Percentiles rank a stretch among this genome's conserved stretches.
Evolutionary conservation across 2,797 vertebrate species (phyloP).

Genomic region (Pygocentrus nattereri): DNA sequence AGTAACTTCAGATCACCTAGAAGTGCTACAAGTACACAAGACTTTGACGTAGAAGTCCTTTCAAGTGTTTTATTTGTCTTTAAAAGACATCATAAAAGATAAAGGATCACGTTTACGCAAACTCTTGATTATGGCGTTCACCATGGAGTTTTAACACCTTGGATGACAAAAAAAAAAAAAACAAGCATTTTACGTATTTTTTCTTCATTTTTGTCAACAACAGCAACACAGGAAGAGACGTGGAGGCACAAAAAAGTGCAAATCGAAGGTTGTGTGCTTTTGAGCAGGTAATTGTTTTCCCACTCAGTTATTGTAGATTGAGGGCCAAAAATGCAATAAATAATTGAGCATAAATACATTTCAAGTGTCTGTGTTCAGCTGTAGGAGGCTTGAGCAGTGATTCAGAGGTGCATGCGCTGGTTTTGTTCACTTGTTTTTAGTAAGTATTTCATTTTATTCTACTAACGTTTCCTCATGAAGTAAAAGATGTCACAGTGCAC

Average conservation of each 20-base stretch:
- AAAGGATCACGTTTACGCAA: background rate
- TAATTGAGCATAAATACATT: slow-evolving; percentile 1
- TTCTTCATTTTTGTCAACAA: slow-evolving; percentile 41
- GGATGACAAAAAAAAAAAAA: slow-evolving; percentile 45
- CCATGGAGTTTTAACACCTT: background rate
- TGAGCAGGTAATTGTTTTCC: slow-evolving; percentile 38
- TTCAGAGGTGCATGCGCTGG: background rate
- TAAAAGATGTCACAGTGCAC: no score
- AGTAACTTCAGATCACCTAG: slow-evolving; percentile 24
- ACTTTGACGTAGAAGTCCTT: slow-evolving; percentile 22
- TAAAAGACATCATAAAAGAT: background rate
- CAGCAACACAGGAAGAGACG: slow-evolving; percentile 56
- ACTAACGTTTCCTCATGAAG: no score
- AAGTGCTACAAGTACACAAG: slow-evolving; percentile 28
- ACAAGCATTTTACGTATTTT: slow-evolving; percentile 19
- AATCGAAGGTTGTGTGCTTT: slow-evolving; percentile 39
- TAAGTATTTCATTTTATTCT: no score
- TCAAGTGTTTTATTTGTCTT: slow-evolving; percentile 12
- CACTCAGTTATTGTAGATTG: background rate
- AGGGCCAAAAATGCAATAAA: background rate
- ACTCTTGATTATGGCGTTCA: background rate
- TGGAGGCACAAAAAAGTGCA: slow-evolving; percentile 41
- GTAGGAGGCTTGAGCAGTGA: background rate
- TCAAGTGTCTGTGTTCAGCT: background rate
- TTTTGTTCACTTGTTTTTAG: slow-evolving; percentile 8